Evolutionary conservation across 2,113 vertebrate species (phyloP).

Genomic region (Pituophis catenifer): DNA sequence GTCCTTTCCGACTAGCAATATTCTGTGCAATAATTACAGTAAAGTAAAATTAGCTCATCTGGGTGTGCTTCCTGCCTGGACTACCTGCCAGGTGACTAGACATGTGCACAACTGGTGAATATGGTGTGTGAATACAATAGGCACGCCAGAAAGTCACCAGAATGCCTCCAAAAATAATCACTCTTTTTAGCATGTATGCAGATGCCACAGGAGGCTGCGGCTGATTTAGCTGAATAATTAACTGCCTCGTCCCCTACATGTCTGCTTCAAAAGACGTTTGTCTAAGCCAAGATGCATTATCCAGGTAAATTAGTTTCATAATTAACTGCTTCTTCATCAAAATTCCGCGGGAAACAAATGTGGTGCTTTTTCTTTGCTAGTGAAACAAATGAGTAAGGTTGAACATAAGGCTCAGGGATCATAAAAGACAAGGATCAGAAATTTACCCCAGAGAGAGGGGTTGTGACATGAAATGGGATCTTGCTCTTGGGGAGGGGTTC

Average conservation of each 20-base stretch:
- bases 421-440: background rate
- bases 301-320: constrained; percentile 21
- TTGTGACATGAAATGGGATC: background rate
- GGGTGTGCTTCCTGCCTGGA: background rate
- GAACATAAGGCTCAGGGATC: background rate
- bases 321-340: constrained; percentile 14
- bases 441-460: background rate
- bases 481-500: background rate
- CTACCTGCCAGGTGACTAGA: background rate
- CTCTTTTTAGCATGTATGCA: background rate
- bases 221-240: constrained; percentile 24
- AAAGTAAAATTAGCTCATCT: background rate
- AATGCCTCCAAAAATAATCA: background rate
- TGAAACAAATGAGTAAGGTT: background rate
- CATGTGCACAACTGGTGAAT: background rate
- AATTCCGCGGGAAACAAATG: background rate
- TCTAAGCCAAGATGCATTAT: constrained; percentile 28
- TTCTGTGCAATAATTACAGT: background rate
- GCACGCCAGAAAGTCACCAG: background rate
- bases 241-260: background rate
- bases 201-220: background rate
- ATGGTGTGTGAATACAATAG: background rate
- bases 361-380: background rate
- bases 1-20: background rate
- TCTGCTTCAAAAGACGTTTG: constrained; percentile 20